phyloP scores from a whole-genome alignment of 2,797 vertebrate species.

The Amphiprion clarkii region DNA sequence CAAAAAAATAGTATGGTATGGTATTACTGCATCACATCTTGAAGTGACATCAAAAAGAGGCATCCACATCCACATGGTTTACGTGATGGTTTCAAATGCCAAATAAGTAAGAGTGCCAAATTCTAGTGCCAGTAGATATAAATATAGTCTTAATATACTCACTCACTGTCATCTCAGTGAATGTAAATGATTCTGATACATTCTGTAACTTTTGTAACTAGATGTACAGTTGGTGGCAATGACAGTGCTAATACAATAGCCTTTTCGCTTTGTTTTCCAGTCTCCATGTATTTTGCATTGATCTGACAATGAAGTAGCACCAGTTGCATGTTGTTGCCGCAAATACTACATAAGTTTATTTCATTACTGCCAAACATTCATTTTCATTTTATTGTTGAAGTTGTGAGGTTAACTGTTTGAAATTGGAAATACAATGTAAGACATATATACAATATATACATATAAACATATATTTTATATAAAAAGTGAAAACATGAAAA shows the following conservation, averaged over 20 bases:
- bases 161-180: constrained; percentile 86
- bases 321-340: constrained; percentile 83
- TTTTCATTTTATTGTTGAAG: constrained; percentile 80
- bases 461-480: constrained; percentile 83
- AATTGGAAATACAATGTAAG: constrained; percentile 80
- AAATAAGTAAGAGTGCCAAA: constrained; percentile 88
- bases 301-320: constrained; percentile 81
- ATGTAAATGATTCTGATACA: constrained; percentile 85
- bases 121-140: constrained; percentile 83
- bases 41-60: constrained; percentile 75
- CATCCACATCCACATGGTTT: constrained; percentile 74
- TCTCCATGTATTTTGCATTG: constrained; percentile 79
- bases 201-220: constrained; percentile 88
- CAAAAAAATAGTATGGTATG: constrained; percentile 51
- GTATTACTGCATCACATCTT: constrained; percentile 76
- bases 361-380: constrained; percentile 72
- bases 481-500: constrained; percentile 74
- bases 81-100: constrained; percentile 79
- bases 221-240: constrained; percentile 87
- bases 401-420: constrained; percentile 81
- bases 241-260: constrained; percentile 81
- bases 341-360: constrained; percentile 69
- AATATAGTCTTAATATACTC: constrained; percentile 85
- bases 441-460: constrained; percentile 77
- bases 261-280: constrained; percentile 73